These are phyloP conservation scores for Temnothorax unifasciatus DNA, from an alignment of 2,888 invertebrate genomes.

Conservation along the genomic window DNA sequence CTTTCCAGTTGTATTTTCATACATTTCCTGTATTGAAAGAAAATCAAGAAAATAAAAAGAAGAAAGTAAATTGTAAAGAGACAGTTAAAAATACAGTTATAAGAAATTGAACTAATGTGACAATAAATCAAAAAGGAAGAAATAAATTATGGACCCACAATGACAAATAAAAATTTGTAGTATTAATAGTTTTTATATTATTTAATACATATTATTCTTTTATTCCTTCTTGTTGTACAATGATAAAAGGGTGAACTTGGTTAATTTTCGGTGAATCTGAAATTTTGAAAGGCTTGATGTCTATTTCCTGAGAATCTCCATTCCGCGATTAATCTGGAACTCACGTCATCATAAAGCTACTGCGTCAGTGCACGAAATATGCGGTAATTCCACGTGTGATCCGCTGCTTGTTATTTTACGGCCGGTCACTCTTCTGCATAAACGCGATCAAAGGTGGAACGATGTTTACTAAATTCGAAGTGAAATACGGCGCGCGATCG, in stretches of 20 bases:
- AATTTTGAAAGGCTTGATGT: not conserved
- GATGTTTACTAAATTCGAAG: slow-evolving; percentile 52
- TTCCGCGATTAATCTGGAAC: not conserved
- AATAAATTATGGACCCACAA: not conserved
- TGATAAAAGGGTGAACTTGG: not conserved
- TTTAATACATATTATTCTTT: not conserved
- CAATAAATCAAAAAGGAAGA: not conserved
- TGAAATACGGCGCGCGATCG: slow-evolving; percentile 57
- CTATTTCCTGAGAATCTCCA: not conserved
- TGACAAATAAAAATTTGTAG: not conserved
- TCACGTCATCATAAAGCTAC: not conserved
- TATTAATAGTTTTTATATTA: not conserved
- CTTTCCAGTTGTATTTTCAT: not conserved
- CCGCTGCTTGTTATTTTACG: slow-evolving; percentile 18
- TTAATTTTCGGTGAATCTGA: not conserved
- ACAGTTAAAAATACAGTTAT: not conserved
- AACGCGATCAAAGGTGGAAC: slow-evolving; percentile 43
- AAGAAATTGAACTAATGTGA: not conserved
- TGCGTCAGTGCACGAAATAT: slow-evolving; percentile 5
- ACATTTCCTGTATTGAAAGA: not conserved
- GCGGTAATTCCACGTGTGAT: slow-evolving; percentile 24
- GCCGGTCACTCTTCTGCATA: slow-evolving; percentile 39
- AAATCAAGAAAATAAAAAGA: not conserved
- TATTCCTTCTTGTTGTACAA: not conserved
- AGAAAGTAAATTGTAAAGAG: not conserved